Evolutionary conservation across 2,797 vertebrate genomes (phyloP), one percentile per base, ranked within the genome.

Genomic region (Diplodus sargus): DNA sequence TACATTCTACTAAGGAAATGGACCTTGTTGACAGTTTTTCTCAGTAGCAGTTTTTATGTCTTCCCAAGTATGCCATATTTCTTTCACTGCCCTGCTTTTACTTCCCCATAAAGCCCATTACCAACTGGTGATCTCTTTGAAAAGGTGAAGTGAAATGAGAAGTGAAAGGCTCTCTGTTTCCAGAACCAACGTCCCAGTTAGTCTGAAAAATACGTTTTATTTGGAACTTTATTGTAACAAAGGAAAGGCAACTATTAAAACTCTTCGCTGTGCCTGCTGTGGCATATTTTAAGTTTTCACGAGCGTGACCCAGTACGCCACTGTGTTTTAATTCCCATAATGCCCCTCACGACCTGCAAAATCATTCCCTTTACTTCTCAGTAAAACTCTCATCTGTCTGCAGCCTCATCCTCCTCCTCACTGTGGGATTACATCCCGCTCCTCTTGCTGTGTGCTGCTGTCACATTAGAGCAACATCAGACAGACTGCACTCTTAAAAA

Each of bases 381-480:
- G 10, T 51, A 2, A 51, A 54, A 9, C 53, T 70, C 47, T 67
- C 48, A 62, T 66, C 64, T n/a, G 30, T 59, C 18, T 45, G 17
- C 66, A 28, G 68, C 67, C 70, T 76, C 60, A 3, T 56, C 48
- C 34, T 85, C 74, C 42, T 34, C 70, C 70, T 72, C 70, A 6
- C 69, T 61, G 5, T 53, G 0, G 43, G 70, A 76, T 51, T 49
- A 18, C 28, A 42, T 49, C 1, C 52, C 25, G 0, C 43, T 51
- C 70, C 39, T 42, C 42, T 22, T 58, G 54, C 20, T 14, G 0
- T 47, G 23, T 56, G 61, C 49, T n/a, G 6, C 69, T 60, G 51
- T 62, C 69, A 39, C 67, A 59, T 59, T 5, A 68, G 15, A 74
- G 69, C 64, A 54, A 23, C 59, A 74, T 76, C 68, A 70, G 15